phyloP scores from a whole-genome alignment of 37 sponge, comb jelly and placozoan genomes.

The Oscarella lobularis region DNA sequence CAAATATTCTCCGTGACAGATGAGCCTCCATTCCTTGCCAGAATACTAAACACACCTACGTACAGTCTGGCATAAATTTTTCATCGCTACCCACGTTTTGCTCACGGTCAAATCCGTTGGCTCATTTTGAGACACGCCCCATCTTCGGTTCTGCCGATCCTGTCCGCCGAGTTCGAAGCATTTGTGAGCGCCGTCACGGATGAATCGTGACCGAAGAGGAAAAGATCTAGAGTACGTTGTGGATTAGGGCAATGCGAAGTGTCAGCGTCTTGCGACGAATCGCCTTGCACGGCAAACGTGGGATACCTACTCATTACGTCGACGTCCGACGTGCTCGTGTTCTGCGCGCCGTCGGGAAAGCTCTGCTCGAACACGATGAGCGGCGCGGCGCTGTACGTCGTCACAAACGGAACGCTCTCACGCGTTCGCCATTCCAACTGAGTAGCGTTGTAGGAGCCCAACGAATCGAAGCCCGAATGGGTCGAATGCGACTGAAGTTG shows the following conservation, averaged over 20 bases:
- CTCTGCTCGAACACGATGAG: constrained; percentile 16
- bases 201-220: constrained; percentile 31
- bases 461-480: constrained; percentile 10
- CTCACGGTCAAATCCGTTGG: constrained; percentile 39
- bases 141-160: constrained; percentile 17
- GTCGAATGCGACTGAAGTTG: background rate
- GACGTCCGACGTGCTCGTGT: constrained; percentile 3
- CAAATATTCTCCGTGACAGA: constrained; percentile 28
- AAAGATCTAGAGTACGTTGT: constrained; percentile 26
- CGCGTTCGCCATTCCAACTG: constrained; percentile 6
- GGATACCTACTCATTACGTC: constrained; percentile 27
- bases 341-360: constrained; percentile 10
- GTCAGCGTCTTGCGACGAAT: constrained; percentile 15
- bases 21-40: background rate
- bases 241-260: constrained; percentile 30
- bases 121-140: constrained; percentile 46
- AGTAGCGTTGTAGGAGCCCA: constrained; percentile 5
- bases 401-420: constrained; percentile 7
- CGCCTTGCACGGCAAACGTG: constrained; percentile 21
- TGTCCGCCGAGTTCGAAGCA: background rate
- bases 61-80: too few relatives aligned
- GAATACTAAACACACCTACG: background rate
- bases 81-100: background rate
- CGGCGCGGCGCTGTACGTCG: constrained; percentile 15
- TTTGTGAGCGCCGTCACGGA: background rate